These are phyloP conservation scores for Nesometra sesokonis DNA, from an alignment of 35 echinoderm and acorn worm species.

Conservation along the genomic window DNA sequence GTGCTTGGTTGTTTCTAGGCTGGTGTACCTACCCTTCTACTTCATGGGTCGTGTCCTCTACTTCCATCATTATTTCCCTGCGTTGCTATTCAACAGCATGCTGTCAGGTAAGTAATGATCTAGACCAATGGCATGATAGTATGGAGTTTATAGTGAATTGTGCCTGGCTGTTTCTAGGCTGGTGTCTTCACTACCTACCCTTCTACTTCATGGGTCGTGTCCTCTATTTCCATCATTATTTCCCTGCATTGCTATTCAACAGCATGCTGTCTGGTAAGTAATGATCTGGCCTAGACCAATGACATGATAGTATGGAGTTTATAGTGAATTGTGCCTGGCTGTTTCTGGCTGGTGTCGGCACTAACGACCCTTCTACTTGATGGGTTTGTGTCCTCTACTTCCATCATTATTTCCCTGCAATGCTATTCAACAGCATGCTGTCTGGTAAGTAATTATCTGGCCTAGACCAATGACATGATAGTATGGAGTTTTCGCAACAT, in stretches of 20 bases:
- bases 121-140: too few species aligned
- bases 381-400: conserved; percentile 95
- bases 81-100: conserved; percentile 90
- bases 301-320: neutral
- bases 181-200: conserved; percentile 80
- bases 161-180: conserved; percentile 58
- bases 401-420: conserved; percentile 97
- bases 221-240: conserved; percentile 97
- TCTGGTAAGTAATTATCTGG: conserved; percentile 62
- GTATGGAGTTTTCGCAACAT: too few species aligned
- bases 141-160: conserved; percentile 36
- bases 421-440: conserved; percentile 89
- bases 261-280: conserved; percentile 87
- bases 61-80: conserved; percentile 99
- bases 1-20: conserved; percentile 46
- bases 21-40: conserved; percentile 74
- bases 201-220: conserved; percentile 90
- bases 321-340: conserved; percentile 41
- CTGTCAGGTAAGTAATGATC: conserved; percentile 80
- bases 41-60: conserved; percentile 91
- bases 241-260: conserved; percentile 92
- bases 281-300: neutral
- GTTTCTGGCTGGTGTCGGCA: conserved; percentile 55
- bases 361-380: conserved; percentile 75
- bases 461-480: too few species aligned